Conservation (phyloP, 2,113 vertebrate genomes). For the Hucho hucho region DNA sequence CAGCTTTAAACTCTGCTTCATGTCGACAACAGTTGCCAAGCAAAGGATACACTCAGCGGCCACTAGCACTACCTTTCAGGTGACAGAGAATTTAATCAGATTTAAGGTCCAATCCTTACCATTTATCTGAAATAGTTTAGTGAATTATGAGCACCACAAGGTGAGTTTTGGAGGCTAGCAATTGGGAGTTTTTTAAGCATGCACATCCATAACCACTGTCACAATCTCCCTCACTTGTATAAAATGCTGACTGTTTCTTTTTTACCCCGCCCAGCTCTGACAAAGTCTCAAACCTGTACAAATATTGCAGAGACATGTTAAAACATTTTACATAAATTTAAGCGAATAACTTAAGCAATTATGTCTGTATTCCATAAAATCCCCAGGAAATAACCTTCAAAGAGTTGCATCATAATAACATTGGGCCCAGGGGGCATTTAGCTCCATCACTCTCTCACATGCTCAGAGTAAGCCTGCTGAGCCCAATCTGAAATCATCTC, state of each 20-base stretch:
- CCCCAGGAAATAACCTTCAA: slow-evolving; percentile 35
- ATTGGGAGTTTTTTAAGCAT: not conserved
- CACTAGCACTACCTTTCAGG: slow-evolving; percentile 41
- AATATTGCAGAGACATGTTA: slow-evolving; percentile 7
- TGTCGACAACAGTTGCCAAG: slow-evolving; percentile 68
- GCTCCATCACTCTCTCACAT: not conserved
- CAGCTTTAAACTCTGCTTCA: slow-evolving; percentile 62
- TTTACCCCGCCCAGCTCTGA: not conserved
- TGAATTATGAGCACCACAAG: slow-evolving; percentile 17
- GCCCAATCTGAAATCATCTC: not conserved
- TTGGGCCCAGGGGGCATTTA: not conserved
- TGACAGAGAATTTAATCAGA: slow-evolving; percentile 30
- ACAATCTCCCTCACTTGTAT: slow-evolving; percentile 21
- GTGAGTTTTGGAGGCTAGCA: slow-evolving; percentile 6
- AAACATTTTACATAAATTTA: slow-evolving; percentile 7
- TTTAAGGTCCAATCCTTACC: slow-evolving; percentile 24
- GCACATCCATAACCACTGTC: not conserved
- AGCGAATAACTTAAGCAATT: slow-evolving; percentile 40
- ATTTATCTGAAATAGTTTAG: slow-evolving; percentile 35
- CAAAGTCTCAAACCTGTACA: slow-evolving; percentile 7
- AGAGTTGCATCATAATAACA: slow-evolving; percentile 24
- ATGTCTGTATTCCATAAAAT: slow-evolving; percentile 45
- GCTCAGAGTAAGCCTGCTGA: not conserved
- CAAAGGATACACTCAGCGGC: slow-evolving; percentile 43
- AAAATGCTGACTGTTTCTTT: not conserved